Base-by-base conservation (phyloP, 2,797 vertebrate genomes). In the Xenopus petersii region DNA sequence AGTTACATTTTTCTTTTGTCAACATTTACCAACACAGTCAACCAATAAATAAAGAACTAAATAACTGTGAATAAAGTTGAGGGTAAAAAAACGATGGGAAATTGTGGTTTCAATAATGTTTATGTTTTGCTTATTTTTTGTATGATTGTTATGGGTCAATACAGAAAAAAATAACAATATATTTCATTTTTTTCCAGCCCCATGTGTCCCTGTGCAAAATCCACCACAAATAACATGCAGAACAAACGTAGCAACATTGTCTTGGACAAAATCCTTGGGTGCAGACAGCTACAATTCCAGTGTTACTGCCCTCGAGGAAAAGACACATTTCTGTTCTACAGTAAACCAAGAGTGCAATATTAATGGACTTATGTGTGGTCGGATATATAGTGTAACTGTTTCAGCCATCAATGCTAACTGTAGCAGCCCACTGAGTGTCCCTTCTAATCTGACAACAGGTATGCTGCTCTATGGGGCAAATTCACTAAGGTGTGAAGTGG, bases 321-420 rank as follows among this genome's bases (percentile, higher is more conserved):
- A n/a, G 0, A 17, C 54, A 12, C 80, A 71, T 61, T 90, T 86
- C 80, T 93, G 92, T 82, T 82, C 74, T 5, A 80, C 87, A 1
- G 11, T 79, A 0, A 58, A 56, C 56, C 83, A 77, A 12, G 16
- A 51, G 67, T 94, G 93, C 46, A 55, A 85, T 33, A 78, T 93
- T 68, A 12, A 12, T 0, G 71, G 81, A 5, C 87, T 93, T 75
- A 88, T 87, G 0, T 94, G 93, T 12, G 92, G 91, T 2, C 78
- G 89, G 73, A 83, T 88, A 64, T 92, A 88, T 70, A 63, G 73
- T 4, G 62, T 93, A 70, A 83, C 83, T 0, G 85, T 92, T 68
- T 84, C 79, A 26, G 89, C 91, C 0, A 71, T 67, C 21, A 70
- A 77, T 13, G 4, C 30, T 46, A 16, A 59, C 1, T 59, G 67